These are phyloP conservation scores for Prolemur simus DNA, from an alignment of 2,113 vertebrate species.

Conservation along the genomic window DNA sequence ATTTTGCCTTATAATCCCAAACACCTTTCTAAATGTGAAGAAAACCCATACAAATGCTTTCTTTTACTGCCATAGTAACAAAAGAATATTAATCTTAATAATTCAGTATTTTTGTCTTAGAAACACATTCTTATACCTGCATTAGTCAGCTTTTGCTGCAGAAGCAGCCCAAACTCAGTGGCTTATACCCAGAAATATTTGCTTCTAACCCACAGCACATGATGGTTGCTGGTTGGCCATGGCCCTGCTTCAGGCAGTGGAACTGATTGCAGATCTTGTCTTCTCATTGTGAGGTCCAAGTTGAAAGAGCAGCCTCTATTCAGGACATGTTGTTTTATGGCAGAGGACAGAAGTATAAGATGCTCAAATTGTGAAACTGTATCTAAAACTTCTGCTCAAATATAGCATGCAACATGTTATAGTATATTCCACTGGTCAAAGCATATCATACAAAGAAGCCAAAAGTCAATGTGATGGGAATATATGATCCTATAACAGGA, in stretches of 20 bases:
- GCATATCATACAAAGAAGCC: neutral
- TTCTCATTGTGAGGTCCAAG: neutral
- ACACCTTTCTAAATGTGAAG: neutral
- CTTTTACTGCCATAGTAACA: neutral
- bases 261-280: neutral
- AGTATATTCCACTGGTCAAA: conserved; percentile 11
- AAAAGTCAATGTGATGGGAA: neutral
- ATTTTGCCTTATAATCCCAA: neutral
- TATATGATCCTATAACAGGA: neutral
- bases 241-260: neutral
- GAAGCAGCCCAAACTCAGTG: neutral
- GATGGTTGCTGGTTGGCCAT: neutral
- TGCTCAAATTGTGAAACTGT: neutral
- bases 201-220: neutral
- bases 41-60: neutral
- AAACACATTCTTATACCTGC: neutral
- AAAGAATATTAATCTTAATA: neutral
- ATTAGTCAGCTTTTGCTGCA: neutral
- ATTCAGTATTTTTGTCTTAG: neutral
- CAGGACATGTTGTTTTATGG: neutral
- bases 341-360: neutral
- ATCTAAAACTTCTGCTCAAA: conserved; percentile 2
- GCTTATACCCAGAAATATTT: neutral
- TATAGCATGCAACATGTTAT: neutral
- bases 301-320: neutral